A percentile compares a stretch with the other conserved stretches of the same genome.
These are phyloP conservation scores for Hypolimnas misippus DNA, from an alignment of 2,888 invertebrate genomes.

Conservation along the genomic window DNA sequence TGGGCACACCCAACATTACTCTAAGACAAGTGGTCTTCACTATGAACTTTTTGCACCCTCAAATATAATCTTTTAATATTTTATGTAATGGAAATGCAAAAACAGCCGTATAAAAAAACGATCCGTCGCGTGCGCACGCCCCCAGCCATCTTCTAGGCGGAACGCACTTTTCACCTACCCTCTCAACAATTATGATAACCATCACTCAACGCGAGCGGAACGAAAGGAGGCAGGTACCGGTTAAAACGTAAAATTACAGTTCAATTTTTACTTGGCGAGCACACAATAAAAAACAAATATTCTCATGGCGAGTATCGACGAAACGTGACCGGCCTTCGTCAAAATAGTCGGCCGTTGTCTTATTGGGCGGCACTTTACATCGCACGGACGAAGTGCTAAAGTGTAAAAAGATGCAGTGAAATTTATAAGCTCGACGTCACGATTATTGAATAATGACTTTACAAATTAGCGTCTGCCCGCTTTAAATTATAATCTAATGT, in stretches of 20 bases:
- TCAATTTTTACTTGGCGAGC: conserved; percentile 80
- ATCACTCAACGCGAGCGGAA: conserved; percentile 84
- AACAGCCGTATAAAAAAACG: conserved; percentile 35
- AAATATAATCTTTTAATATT: too few species aligned
- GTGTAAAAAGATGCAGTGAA: conserved; percentile 81
- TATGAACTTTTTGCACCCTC: too few species aligned
- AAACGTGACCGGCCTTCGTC: conserved; percentile 84
- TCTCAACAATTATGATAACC: conserved; percentile 83
- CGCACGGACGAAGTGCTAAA: conserved; percentile 77
- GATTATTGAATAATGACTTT: conserved; percentile 79
- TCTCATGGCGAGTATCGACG: conserved; percentile 82
- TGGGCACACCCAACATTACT: too few species aligned
- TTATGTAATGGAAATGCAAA: conserved; percentile 24
- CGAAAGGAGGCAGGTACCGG: conserved; percentile 83
- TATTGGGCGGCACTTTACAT: conserved; percentile 77
- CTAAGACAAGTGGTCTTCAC: too few species aligned
- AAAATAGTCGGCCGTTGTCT: conserved; percentile 82
- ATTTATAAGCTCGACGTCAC: conserved; percentile 79
- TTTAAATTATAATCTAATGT: conserved; percentile 56
- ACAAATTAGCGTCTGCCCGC: conserved; percentile 68
- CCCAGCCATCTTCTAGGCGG: conserved; percentile 66
- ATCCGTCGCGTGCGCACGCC: conserved; percentile 68
- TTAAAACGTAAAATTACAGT: conserved; percentile 84
- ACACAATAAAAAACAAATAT: conserved; percentile 83
- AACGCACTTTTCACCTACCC: conserved; percentile 74